These are phyloP conservation scores for Ciconia boyciana DNA, from an alignment of 2,113 vertebrate genomes.

Conservation along the genomic window DNA sequence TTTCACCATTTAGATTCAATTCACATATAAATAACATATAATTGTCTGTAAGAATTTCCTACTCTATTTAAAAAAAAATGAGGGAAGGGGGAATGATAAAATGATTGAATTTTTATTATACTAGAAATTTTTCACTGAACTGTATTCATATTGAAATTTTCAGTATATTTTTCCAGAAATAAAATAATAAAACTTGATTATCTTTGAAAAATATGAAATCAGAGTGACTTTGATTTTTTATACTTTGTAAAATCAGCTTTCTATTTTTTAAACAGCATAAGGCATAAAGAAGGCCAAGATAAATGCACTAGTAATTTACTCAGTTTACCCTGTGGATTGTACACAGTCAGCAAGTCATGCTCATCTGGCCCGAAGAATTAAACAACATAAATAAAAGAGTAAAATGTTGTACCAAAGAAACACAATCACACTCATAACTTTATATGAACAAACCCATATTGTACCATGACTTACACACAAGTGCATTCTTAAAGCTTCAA, in stretches of 20 bases:
- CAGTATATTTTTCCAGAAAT: conserved; percentile 21
- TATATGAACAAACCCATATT: neutral
- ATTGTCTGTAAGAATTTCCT: neutral
- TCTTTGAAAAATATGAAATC: conserved; percentile 10
- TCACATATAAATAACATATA: neutral
- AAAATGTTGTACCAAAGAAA: neutral
- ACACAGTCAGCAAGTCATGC: neutral
- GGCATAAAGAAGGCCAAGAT: neutral
- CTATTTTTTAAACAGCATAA: neutral
- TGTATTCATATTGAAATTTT: conserved; percentile 3
- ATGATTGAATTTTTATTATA: neutral
- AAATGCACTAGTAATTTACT: neutral
- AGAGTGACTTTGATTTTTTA: neutral
- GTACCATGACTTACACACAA: neutral
- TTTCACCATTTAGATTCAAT: neutral
- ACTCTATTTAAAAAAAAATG: neutral
- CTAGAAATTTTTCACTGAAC: neutral
- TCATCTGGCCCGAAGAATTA: neutral
- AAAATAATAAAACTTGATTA: conserved; percentile 35
- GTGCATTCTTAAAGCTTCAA: neutral
- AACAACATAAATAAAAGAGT: neutral
- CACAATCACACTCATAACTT: neutral
- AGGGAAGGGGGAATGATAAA: neutral
- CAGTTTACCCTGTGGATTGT: neutral
- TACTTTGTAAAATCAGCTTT: neutral